These are phyloP conservation scores for Rhinoraja longicauda DNA, from an alignment of 2,797 vertebrate genomes.

Conservation along the genomic window DNA sequence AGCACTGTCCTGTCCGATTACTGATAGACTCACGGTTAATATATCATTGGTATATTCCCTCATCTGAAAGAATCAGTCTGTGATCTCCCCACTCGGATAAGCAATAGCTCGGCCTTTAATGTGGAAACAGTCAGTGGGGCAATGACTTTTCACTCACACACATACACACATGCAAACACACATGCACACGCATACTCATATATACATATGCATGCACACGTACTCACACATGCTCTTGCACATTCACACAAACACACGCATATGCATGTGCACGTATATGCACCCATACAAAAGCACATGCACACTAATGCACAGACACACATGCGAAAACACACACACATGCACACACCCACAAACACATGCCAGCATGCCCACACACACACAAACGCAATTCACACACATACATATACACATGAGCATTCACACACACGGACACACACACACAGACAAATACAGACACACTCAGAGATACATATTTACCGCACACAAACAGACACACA, in stretches of 20 bases:
- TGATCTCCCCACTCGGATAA: not conserved
- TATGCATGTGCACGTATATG: too few relatives aligned
- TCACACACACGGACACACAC: not conserved
- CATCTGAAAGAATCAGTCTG: constrained; percentile 25
- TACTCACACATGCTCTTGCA: not conserved
- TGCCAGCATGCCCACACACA: not conserved
- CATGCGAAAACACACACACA: too few relatives aligned
- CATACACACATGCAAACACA: not conserved
- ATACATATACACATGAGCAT: not conserved
- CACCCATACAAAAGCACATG: too few relatives aligned
- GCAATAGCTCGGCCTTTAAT: not conserved
- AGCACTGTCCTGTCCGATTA: not conserved
- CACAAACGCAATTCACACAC: not conserved
- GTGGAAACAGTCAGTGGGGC: not conserved
- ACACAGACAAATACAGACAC: not conserved
- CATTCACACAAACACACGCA: not conserved
- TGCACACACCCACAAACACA: not conserved
- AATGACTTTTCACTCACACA: not conserved
- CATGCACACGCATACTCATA: not conserved
- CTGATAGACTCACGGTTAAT: not conserved
- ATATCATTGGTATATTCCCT: constrained; percentile 22
- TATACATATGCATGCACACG: not conserved
- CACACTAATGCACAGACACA: too few relatives aligned
- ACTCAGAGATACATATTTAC: too few relatives aligned
- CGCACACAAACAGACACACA: too few relatives aligned